These are phyloP conservation scores for Decapterus maruadsi DNA, from an alignment of 2,797 vertebrate genomes.

Conservation along the genomic window DNA sequence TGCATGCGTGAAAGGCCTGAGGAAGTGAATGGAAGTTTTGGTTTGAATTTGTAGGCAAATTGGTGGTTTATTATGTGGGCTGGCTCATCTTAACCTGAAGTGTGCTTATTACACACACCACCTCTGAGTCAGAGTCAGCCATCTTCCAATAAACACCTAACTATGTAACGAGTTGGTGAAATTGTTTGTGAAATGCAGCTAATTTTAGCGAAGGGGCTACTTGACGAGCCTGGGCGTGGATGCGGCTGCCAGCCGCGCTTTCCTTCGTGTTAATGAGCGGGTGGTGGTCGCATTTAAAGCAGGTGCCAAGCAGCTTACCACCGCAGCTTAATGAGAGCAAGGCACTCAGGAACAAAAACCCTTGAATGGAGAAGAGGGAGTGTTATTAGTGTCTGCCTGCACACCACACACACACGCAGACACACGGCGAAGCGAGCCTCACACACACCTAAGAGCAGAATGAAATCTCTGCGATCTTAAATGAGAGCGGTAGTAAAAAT, in stretches of 20 bases:
- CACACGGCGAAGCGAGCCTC: slow-evolving; percentile 33
- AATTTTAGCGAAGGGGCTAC: slow-evolving; percentile 78
- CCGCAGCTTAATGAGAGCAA: slow-evolving; percentile 84
- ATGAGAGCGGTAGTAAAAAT: background rate
- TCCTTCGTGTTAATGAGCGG: slow-evolving; percentile 86
- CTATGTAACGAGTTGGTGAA: slow-evolving; percentile 82
- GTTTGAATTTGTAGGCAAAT: slow-evolving; percentile 73
- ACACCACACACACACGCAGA: slow-evolving; percentile 5
- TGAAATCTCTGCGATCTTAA: slow-evolving; percentile 40
- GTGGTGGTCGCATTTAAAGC: slow-evolving; percentile 82
- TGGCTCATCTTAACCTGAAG: slow-evolving; percentile 74
- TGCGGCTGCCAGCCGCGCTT: slow-evolving; percentile 77
- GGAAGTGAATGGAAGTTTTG: slow-evolving; percentile 43
- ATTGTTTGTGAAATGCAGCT: slow-evolving; percentile 86
- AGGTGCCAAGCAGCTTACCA: slow-evolving; percentile 85
- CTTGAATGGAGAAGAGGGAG: slow-evolving; percentile 76
- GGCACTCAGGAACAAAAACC: slow-evolving; percentile 79
- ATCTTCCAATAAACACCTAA: slow-evolving; percentile 86
- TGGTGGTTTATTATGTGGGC: slow-evolving; percentile 77
- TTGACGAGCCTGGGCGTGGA: slow-evolving; percentile 79
- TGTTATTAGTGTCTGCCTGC: slow-evolving; percentile 75
- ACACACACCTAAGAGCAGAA: slow-evolving; percentile 30
- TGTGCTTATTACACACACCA: slow-evolving; percentile 72
- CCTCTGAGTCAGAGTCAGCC: slow-evolving; percentile 71
- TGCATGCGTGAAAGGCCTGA: slow-evolving; percentile 19